Evolutionary conservation across 2,113 vertebrate genomes (phyloP).

Genomic region (Barbus barbus): DNA sequence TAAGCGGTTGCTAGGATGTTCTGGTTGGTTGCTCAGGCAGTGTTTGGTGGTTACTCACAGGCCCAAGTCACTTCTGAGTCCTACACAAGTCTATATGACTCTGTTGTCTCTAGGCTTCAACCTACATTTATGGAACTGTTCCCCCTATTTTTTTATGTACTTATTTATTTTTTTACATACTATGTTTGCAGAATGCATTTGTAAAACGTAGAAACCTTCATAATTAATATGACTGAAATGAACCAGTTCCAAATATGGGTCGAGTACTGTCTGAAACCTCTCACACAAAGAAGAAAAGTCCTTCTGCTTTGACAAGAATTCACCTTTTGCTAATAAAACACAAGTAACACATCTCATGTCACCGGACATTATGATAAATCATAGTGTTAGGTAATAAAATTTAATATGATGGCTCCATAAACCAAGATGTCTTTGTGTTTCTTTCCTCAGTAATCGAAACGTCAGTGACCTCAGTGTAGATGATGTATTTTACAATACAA

Average conservation of each 20-base stretch:
- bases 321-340: conserved; percentile 23
- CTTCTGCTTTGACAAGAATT: not conserved
- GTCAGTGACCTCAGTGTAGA: conserved; percentile 41
- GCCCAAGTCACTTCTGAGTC: not conserved
- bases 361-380: conserved; percentile 32
- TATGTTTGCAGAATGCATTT: not conserved
- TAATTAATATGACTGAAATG: no score
- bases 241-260: not conserved
- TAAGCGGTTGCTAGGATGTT: not conserved
- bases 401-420: conserved; percentile 55
- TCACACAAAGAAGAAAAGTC: not conserved
- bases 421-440: conserved; percentile 49
- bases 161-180: not conserved
- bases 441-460: conserved; percentile 38
- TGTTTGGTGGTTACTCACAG: not conserved
- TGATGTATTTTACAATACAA: conserved; percentile 35
- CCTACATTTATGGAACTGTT: not conserved
- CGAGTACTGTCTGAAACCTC: no score
- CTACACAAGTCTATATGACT: no score
- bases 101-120: not conserved
- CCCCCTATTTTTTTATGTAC: not conserved
- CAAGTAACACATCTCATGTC: conserved; percentile 28
- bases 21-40: not conserved
- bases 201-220: not conserved
- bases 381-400: conserved; percentile 38